Conservation (phyloP, 1,140 invertebrate genomes). For the honey bee (Apis mellifera) region DNA sequence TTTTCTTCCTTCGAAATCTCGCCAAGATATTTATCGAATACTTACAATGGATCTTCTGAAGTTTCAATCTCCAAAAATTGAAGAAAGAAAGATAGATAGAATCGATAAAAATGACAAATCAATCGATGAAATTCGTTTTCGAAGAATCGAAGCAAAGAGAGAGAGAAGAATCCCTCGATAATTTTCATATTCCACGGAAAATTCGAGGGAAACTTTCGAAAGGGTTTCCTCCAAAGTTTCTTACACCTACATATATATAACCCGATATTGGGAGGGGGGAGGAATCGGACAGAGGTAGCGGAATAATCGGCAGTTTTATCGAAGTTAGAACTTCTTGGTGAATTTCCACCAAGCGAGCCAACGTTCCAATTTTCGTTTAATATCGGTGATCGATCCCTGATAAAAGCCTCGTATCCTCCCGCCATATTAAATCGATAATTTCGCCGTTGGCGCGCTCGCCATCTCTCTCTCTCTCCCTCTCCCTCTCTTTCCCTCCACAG, state of each 20-base stretch:
- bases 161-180: background rate
- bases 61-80: no score
- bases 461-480: no score
- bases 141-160: no score
- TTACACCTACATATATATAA: background rate
- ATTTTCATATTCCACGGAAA: background rate
- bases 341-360: background rate
- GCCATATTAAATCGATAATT: slow-evolving; percentile 57
- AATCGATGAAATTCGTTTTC: background rate
- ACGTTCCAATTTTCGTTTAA: slow-evolving; percentile 43
- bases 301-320: background rate
- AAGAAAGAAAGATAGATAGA: no score
- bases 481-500: background rate
- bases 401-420: slow-evolving; percentile 29
- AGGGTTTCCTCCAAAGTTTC: background rate
- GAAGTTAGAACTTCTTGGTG: background rate
- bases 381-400: slow-evolving; percentile 40
- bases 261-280: background rate
- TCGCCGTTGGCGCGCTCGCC: slow-evolving; percentile 27
- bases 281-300: no score
- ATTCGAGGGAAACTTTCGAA: background rate
- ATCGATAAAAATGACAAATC: background rate
- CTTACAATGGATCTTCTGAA: no score
- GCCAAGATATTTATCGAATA: no score
- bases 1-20: background rate